Evolutionary conservation across 1,140 invertebrate species (phyloP), one percentile per base, ranked within the genome.

Genomic region (Achatina immaculata): DNA sequence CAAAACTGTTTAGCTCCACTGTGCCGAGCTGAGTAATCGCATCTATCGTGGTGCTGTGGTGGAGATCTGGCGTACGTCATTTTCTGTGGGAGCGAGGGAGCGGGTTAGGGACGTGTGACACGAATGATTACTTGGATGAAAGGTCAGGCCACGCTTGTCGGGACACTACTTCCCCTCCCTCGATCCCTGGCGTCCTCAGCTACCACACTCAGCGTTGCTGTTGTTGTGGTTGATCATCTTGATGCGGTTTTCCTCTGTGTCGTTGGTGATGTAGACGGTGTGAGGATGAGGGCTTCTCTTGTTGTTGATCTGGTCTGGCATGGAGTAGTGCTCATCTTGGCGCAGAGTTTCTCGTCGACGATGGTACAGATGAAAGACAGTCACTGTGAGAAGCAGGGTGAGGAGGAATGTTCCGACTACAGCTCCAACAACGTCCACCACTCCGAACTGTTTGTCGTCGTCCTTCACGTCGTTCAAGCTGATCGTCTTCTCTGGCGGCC

Each of bases 331-430:
- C 3, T 86, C 83, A 24, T 86, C 83, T 4, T 58, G 43, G 45
- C 73, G 40, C 69, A 73, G 79, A 1, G 75, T 71, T 51, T 83
- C 82, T 34, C 79, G 81, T 24, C 73, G 81, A 68, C 84, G 84
- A 77, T 87, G 87, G 76, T 89, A 86, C 31, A 89, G 71, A 73
- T 90, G 88, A 71, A 90, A 90, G 24, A 89, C 80, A 36, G 89
- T 66, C 34, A 90, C 75, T 82, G 89, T 89, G n/a, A 88, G 71
- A 11, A 91, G 74, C 14, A 90, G 79, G 9, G 89, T 91, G 43
- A 89, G 84, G 1, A 91, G 81, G 84, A 90, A 90, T 36, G 90
- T 91, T 2, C 89, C 89, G 3, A 90, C 84, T 11, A 91, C 87
- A 16, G 90, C 90, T 9, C 89, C 88, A 11, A 90, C 83, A 58